Conservation (phyloP, 2,113 vertebrate species). For the Archocentrus centrarchus region DNA sequence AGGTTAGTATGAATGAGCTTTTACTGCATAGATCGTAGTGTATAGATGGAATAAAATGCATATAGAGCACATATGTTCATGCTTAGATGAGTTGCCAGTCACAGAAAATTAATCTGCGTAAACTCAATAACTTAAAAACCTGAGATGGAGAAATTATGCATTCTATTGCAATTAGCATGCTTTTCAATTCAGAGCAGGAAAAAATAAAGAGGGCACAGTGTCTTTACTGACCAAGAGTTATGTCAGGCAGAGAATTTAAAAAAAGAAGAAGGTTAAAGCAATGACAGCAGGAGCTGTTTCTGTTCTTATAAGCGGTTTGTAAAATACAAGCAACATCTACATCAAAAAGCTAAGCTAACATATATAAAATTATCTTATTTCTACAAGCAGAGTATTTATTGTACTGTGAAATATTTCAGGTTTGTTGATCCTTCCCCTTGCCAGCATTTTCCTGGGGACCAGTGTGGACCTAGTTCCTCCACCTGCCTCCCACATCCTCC, state of each 20-base stretch:
- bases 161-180: neutral
- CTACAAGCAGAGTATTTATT: conserved; percentile 33
- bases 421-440: conserved; percentile 85
- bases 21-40: neutral
- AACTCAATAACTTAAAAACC: conserved; percentile 1
- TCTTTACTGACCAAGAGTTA: neutral
- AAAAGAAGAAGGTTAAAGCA: conserved; percentile 2
- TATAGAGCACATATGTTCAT: neutral
- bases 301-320: neutral
- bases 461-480: conserved; percentile 70
- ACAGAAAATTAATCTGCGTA: neutral
- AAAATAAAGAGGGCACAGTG: neutral
- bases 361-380: neutral
- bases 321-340: neutral
- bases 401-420: conserved; percentile 78
- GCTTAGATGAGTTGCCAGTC: neutral
- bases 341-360: neutral
- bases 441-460: conserved; percentile 79
- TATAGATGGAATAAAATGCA: neutral
- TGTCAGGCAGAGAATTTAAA: neutral
- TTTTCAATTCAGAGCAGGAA: neutral
- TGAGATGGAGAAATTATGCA: neutral
- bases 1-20: neutral
- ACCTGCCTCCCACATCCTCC: conserved; percentile 69
- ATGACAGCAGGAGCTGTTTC: neutral